phyloP scores from a whole-genome alignment of 1,140 invertebrate species.

The Drosophila insularis region DNA sequence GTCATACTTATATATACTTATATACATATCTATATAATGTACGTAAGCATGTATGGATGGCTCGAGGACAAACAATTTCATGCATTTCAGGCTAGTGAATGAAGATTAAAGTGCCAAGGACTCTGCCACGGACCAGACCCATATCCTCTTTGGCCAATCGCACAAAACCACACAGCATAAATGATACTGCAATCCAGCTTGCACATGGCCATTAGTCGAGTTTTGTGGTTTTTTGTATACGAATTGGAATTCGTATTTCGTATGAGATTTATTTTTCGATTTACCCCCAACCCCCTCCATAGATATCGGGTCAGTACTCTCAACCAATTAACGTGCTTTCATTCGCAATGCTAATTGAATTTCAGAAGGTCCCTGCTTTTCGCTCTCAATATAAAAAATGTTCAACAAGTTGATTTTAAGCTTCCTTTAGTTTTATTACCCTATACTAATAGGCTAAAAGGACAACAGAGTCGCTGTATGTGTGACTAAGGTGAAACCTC shows the following conservation, averaged over 20 bases:
- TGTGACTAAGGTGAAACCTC: no score
- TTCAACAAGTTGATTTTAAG: neutral
- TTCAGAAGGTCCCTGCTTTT: neutral
- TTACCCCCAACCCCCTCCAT: neutral
- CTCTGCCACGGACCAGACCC: neutral
- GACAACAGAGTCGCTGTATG: no score
- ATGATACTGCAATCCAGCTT: constrained; percentile 3
- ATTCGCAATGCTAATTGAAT: constrained; percentile 1
- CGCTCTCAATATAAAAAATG: neutral
- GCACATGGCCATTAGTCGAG: constrained; percentile 2
- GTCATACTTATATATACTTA: neutral
- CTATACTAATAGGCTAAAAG: no score
- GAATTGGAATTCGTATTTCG: neutral
- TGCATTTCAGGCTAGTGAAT: neutral
- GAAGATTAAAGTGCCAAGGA: constrained; percentile 6
- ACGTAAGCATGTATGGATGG: neutral
- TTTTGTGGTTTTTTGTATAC: constrained; percentile 1
- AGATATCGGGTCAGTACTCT: neutral
- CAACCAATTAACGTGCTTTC: constrained; percentile 1
- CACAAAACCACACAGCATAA: neutral
- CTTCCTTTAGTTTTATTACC: neutral
- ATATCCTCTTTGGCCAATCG: constrained; percentile 3
- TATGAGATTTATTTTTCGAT: neutral
- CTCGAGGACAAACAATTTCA: constrained; percentile 5
- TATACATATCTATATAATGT: neutral